Base-by-base conservation (phyloP, 2,113 vertebrate genomes). In the Nanger granti region DNA sequence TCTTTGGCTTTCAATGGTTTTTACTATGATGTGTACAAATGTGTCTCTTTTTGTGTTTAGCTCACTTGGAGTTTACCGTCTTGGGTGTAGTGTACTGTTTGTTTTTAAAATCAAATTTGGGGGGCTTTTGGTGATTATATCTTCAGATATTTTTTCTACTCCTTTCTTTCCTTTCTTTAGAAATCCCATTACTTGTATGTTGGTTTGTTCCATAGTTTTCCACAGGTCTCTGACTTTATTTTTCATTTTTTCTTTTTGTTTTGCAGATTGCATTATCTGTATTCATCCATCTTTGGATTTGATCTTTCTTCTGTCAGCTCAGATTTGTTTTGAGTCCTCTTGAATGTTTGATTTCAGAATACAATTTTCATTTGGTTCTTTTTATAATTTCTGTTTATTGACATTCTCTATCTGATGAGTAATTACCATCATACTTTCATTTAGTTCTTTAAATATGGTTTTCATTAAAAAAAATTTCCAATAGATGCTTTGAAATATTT, bases 321-420 rank as follows among this genome's bases (percentile, higher is more conserved):
- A 89, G 26, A 86, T 59, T 59, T 89, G 64, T 90, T 92, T 94
- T 94, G 79, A 89, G 22, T 64, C 17, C 31, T 88, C 92, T 89
- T 84, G n/a, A 94, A 73, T 94, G 24, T 94, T 89, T 82, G 26
- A 89, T 89, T 96, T 97, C 66, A 92, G 66, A 92, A 60, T 86
- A 92, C 26, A 66, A 24, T 94, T 97, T 95, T n/a, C 47, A 29
- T 64, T 85, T 84, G 31, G n/a, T 82, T 87, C 28, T 80, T 94
- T 80, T 87, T 83, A 54, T 73, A 90, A 31, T 82, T 93, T 94
- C 37, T 85, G 1, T 86, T 55, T 84, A 55, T 90, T 90, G 79
- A 20, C 69, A 92, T 86, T 92, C 13, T 94, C 11, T 94, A n/a
- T 94, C 92, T 88, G 13, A 79, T 95, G 73, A 55, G 18, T 95